phyloP scores from a whole-genome alignment of 2,113 vertebrate species.

The Barnardius zonarius region DNA sequence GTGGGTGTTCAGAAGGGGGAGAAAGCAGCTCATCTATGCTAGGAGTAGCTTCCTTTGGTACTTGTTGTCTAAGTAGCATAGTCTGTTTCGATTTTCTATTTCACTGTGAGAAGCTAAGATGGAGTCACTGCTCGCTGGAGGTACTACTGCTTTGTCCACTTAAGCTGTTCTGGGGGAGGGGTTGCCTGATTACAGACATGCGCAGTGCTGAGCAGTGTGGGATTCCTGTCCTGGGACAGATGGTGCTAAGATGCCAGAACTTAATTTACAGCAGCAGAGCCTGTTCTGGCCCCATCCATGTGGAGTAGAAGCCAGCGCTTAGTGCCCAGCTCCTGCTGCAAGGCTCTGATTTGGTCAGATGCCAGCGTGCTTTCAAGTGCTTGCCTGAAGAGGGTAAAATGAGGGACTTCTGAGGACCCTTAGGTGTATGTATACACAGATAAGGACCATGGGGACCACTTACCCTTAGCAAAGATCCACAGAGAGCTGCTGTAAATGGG shows the following conservation, averaged over 20 bases:
- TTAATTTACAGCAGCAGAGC: not conserved
- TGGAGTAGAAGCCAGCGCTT: not conserved
- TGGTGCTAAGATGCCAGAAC: not conserved
- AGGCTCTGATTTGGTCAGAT: not conserved
- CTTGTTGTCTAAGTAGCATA: not conserved
- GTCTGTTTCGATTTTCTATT: not conserved
- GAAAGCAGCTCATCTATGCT: not conserved
- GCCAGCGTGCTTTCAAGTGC: not conserved
- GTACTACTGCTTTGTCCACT: not conserved
- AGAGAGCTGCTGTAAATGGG: not conserved
- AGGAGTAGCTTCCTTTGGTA: not conserved
- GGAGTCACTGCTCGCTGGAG: not conserved
- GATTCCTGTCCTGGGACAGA: not conserved
- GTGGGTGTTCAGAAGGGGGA: not conserved
- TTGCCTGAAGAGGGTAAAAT: rapidly evolving
- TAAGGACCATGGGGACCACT: not conserved
- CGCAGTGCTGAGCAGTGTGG: rapidly evolving
- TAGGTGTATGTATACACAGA: not conserved
- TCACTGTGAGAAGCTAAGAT: not conserved
- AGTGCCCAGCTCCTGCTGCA: not conserved
- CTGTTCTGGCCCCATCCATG: not conserved
- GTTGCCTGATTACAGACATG: not conserved
- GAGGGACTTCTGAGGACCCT: not conserved
- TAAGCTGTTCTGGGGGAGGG: not conserved
- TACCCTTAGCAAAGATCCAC: not conserved